phyloP scores from a whole-genome alignment of 2,888 invertebrate genomes.

The Machimus rusticus region DNA sequence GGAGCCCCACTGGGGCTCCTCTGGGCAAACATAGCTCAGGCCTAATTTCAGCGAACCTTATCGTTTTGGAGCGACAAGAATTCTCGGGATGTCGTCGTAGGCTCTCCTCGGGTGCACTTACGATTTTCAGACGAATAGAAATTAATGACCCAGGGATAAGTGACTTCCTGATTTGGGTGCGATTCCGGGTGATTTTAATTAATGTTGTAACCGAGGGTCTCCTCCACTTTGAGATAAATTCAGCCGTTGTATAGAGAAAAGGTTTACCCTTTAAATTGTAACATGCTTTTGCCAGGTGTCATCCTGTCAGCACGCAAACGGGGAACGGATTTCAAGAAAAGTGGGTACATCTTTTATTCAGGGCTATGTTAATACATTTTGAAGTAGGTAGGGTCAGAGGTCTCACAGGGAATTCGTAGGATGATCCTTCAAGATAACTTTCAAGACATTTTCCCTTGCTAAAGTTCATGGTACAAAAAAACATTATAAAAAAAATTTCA shows the following conservation, averaged over 20 bases:
- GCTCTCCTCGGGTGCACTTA: neutral
- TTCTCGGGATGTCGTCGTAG: neutral
- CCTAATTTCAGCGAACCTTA: neutral
- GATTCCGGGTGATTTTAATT: neutral
- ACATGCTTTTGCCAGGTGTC: neutral
- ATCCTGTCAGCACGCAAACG: neutral
- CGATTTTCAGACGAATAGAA: neutral
- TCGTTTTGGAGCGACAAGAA: neutral
- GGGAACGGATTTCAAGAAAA: neutral
- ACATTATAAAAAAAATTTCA: neutral
- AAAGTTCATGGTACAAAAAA: neutral
- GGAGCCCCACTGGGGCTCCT: neutral
- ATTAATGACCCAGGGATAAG: neutral
- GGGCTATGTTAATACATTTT: neutral
- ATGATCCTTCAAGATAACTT: neutral
- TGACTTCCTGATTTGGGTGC: neutral
- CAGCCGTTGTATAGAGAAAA: neutral
- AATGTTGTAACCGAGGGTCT: neutral
- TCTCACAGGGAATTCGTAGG: neutral
- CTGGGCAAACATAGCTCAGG: neutral
- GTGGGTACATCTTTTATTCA: neutral
- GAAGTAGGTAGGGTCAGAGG: neutral
- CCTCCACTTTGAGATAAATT: neutral
- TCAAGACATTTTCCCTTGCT: neutral
- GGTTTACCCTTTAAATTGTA: neutral